Evolutionary conservation across 2,888 invertebrate genomes (phyloP).

Genomic region (Catocala fraxini): DNA sequence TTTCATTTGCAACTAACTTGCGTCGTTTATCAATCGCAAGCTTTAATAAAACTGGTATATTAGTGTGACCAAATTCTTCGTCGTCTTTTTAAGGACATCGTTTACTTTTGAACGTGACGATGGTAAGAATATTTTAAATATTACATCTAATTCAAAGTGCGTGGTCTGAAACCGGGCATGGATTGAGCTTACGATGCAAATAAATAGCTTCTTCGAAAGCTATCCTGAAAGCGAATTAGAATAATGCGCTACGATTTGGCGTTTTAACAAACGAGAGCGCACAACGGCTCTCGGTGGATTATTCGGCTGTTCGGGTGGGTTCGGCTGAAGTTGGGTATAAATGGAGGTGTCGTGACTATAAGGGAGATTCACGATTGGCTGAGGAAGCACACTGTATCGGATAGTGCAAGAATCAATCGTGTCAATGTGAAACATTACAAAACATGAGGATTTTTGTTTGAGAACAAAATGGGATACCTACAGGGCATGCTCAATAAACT

Average conservation of each 20-base stretch:
- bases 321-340: constrained; percentile 80
- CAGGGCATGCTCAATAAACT: neutral
- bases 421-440: constrained; percentile 40
- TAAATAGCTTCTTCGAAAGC: constrained; percentile 86
- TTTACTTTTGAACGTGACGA: neutral
- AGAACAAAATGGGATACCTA: constrained; percentile 25
- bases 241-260: constrained; percentile 86
- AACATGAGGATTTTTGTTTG: constrained; percentile 27
- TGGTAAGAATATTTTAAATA: constrained; percentile 58
- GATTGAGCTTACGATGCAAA: constrained; percentile 78
- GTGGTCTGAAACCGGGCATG: constrained; percentile 50
- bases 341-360: constrained; percentile 78
- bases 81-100: constrained; percentile 9
- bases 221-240: constrained; percentile 85
- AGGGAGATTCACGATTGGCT: constrained; percentile 55
- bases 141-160: constrained; percentile 52
- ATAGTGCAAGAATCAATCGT: constrained; percentile 56
- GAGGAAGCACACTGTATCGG: constrained; percentile 57
- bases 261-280: constrained; percentile 84
- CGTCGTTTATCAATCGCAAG: constrained; percentile 53
- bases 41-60: constrained; percentile 38
- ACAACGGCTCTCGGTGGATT: constrained; percentile 84
- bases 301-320: constrained; percentile 77
- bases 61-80: constrained; percentile 23
- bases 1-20: constrained; percentile 63